Evolutionary conservation across 2,888 invertebrate species (phyloP), one percentile per base, ranked within the genome.

Genomic region (Synanthedon formicaeformis): DNA sequence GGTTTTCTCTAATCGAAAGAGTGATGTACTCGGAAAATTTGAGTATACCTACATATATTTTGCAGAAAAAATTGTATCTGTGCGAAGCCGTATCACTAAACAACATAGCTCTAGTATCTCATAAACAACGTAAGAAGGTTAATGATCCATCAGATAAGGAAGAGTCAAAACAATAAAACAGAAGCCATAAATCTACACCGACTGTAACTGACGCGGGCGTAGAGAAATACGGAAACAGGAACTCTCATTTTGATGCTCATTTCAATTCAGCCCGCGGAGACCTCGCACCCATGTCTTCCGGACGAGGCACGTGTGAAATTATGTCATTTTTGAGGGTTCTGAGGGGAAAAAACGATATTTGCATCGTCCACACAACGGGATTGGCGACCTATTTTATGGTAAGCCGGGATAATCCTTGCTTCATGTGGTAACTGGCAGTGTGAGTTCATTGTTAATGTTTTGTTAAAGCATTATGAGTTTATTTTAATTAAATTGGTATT

Each of bases 271-370:
- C 55, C 56, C 54, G 54, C 23, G 59, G 12, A 51, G 54, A 53
- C 56, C 57, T 14, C 55, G 56, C 58, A 57, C 53, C 49, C 58
- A 40, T 51, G 53, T 52, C 57, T 56, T 57, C 59, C 57, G 57
- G 55, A 45, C 41, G 14, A 11, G 41, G 54, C 52, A 54, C 55
- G 60, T 56, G 57, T 54, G 55, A 57, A 57, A 57, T 45, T 59
- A 54, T 59, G 59, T 58, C 57, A 59, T 59, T 61, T 59, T 57
- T 57, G 53, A 51, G 54, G 57, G 53, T 57, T 58, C 48, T 13
- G 40, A 34, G 54, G 54, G 56, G 56, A 55, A 56, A 55, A 41
- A 50, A 53, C 40, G 48, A 40, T 48, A 48, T 51, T 51, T 52
- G 52, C 51, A 40, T 49, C 45, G 45, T 45, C 45, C 45, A 45